These are phyloP conservation scores for Pristionchus mayeri DNA, from an alignment of 2,888 invertebrate species.

Conservation along the genomic window DNA sequence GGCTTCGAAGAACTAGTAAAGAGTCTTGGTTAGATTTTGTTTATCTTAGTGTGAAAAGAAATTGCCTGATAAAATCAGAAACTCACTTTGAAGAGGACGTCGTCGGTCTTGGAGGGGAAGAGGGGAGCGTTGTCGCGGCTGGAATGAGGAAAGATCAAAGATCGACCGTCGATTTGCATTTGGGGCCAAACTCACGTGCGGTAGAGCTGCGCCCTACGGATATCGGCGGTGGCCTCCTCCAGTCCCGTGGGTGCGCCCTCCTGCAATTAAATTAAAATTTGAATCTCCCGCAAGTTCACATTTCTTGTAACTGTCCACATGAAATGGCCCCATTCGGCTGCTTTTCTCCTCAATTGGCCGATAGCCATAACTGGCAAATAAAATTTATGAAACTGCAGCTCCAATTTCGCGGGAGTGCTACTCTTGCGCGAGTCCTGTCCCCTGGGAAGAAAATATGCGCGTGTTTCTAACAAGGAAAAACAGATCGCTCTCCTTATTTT, in stretches of 20 bases:
- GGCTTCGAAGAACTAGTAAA: too few relatives aligned
- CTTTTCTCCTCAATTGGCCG: not conserved
- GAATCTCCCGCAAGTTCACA: not conserved
- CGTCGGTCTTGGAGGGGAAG: not conserved
- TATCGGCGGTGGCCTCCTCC: not conserved
- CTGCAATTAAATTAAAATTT: constrained; percentile 30
- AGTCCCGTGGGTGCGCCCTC: not conserved
- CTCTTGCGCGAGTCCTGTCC: too few relatives aligned
- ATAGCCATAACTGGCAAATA: not conserved
- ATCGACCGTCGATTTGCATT: not conserved
- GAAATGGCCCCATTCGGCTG: not conserved
- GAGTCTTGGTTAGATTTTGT: too few relatives aligned
- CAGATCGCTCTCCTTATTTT: too few relatives aligned
- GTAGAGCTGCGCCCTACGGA: not conserved
- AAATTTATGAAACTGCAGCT: constrained; percentile 22
- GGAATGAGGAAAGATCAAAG: not conserved
- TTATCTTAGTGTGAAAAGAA: too few relatives aligned
- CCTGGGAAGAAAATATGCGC: not conserved
- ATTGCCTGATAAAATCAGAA: too few relatives aligned
- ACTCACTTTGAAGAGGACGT: not conserved
- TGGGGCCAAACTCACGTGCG: not conserved
- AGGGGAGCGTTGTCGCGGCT: not conserved
- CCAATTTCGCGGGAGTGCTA: constrained; percentile 9
- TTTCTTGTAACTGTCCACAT: not conserved
- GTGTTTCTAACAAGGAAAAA: constrained; percentile 19